Percentiles rank a stretch among this genome's conserved stretches.
phyloP scores from a whole-genome alignment of 1,140 invertebrate genomes.

The Anagrus nilaparvatae region DNA sequence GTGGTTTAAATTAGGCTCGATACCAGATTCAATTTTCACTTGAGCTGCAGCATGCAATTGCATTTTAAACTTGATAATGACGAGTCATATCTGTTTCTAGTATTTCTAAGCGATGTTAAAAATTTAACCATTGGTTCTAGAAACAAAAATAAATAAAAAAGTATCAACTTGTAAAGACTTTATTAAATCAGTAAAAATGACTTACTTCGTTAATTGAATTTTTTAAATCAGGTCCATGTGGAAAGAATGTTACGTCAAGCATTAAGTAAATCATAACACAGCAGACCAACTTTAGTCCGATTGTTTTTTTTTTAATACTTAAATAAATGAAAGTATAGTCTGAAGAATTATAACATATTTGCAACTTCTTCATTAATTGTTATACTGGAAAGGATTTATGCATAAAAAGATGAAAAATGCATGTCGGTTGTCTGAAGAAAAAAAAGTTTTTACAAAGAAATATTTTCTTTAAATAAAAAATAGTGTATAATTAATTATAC shows the following conservation, averaged over 20 bases:
- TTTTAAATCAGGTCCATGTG: slow-evolving; percentile 25
- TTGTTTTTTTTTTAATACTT: too few relatives aligned
- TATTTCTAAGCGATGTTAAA: slow-evolving; percentile 53
- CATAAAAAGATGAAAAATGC: too few relatives aligned
- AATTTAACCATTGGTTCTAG: slow-evolving; percentile 56
- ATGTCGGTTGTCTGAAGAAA: too few relatives aligned
- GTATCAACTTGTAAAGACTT: slow-evolving; percentile 4
- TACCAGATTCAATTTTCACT: slow-evolving; percentile 17
- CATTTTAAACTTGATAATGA: slow-evolving; percentile 47
- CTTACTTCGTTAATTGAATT: slow-evolving; percentile 29
- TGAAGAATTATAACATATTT: too few relatives aligned
- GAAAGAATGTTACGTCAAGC: slow-evolving; percentile 35
- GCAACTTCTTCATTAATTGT: too few relatives aligned
- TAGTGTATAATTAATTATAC: too few relatives aligned
- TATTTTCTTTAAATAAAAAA: too few relatives aligned
- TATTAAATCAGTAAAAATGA: slow-evolving; percentile 4
- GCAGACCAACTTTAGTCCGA: slow-evolving; percentile 31
- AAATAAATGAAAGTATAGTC: too few relatives aligned
- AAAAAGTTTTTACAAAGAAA: too few relatives aligned
- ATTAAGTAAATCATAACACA: slow-evolving; percentile 38
- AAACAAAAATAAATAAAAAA: slow-evolving; percentile 13
- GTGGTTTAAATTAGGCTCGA: too few relatives aligned
- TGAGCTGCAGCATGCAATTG: slow-evolving; percentile 29
- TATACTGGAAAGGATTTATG: too few relatives aligned
- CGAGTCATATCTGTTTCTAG: slow-evolving; percentile 52